A percentile compares a stretch with the other conserved stretches of the same genome.
These are phyloP conservation scores for Numida meleagris DNA, from an alignment of 2,113 vertebrate genomes.

Conservation along the genomic window DNA sequence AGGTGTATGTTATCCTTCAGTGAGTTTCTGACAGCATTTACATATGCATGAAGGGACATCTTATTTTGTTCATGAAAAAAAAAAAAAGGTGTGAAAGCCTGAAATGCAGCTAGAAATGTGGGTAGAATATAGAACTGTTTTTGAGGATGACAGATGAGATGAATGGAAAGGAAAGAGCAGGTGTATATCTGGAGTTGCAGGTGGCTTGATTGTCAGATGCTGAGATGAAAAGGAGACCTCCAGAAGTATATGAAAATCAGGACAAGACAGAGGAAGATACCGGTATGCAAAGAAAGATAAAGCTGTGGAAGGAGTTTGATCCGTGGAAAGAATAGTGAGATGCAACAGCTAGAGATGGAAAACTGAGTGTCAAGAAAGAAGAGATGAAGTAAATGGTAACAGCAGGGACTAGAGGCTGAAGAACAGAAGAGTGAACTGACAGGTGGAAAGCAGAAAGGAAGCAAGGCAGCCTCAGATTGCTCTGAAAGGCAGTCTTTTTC, in stretches of 20 bases:
- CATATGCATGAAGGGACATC: constrained; percentile 68
- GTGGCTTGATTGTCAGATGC: constrained; percentile 58
- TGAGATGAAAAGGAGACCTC: constrained; percentile 34
- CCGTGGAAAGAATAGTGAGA: not conserved
- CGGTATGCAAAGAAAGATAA: not conserved
- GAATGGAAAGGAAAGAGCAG: constrained; percentile 51
- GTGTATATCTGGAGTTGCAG: constrained; percentile 24
- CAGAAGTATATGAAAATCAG: constrained; percentile 36
- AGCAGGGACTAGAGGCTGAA: not conserved
- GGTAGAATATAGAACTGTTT: constrained; percentile 12
- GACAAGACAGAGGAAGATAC: constrained; percentile 14
- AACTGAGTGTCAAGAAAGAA: not conserved
- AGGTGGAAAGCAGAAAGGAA: not conserved
- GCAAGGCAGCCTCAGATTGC: not conserved
- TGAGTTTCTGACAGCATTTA: constrained; percentile 68
- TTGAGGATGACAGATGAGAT: constrained; percentile 56
- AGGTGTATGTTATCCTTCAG: constrained; percentile 61
- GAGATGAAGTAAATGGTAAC: not conserved
- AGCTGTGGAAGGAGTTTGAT: not conserved
- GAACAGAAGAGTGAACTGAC: not conserved
- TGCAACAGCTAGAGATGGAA: not conserved
- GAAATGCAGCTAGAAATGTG: constrained; percentile 52
- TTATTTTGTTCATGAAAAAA: constrained; percentile 34
- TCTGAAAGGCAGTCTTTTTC: not conserved
- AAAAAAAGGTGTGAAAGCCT: constrained; percentile 6